Percentiles rank a stretch among this genome's conserved stretches.
These are phyloP conservation scores for Rattus norvegicus DNA, from an alignment of 2,113 vertebrate genomes.

Conservation along the genomic window DNA sequence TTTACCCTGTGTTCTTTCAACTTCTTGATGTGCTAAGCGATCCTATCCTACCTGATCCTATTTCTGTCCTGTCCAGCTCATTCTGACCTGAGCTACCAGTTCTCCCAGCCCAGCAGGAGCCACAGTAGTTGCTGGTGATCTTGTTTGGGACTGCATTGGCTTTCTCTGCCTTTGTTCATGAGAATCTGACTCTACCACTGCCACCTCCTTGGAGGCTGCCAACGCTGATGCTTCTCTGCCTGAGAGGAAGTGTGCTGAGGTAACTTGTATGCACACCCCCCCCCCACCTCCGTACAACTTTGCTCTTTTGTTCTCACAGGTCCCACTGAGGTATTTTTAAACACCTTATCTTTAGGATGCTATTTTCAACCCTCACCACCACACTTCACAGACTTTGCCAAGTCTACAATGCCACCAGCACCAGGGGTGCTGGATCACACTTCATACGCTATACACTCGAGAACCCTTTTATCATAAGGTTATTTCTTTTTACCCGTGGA, in stretches of 20 bases:
- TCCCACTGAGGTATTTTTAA: constrained; percentile 73
- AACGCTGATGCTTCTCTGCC: not conserved
- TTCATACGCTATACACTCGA: not conserved
- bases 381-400: constrained; percentile 62
- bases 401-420: constrained; percentile 37
- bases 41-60: not conserved
- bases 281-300: not conserved
- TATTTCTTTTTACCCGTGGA: not conserved
- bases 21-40: constrained; percentile 1
- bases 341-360: constrained; percentile 68
- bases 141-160: not conserved
- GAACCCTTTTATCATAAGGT: not conserved
- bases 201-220: not conserved
- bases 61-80: not conserved
- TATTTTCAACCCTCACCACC: constrained; percentile 59
- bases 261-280: not conserved
- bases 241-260: not conserved
- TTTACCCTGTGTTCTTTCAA: constrained; percentile 33
- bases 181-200: not conserved
- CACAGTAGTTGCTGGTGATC: not conserved
- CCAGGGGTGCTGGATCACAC: not conserved
- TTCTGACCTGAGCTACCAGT: constrained; percentile 20
- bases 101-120: not conserved
- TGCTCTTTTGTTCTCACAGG: constrained; percentile 55
- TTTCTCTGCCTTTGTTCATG: not conserved